These are phyloP conservation scores for Mormyrus proboscirostris DNA, from an alignment of 2,797 vertebrate genomes.

Conservation along the genomic window DNA sequence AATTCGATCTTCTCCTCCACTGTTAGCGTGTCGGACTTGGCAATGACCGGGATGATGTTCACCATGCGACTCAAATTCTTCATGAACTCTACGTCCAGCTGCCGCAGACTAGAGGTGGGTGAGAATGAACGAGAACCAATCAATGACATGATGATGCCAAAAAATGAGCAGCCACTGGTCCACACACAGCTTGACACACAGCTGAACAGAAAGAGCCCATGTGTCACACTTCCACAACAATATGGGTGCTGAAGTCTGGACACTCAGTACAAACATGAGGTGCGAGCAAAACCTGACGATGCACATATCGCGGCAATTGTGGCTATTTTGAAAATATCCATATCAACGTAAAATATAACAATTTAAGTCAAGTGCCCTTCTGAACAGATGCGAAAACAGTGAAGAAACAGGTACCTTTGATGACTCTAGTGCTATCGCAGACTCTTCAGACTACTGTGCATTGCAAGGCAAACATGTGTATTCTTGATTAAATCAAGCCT, in stretches of 20 bases:
- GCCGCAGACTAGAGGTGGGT: slow-evolving; percentile 59
- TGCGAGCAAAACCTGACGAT: neutral
- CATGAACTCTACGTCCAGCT: slow-evolving; percentile 92
- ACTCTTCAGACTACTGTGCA: neutral
- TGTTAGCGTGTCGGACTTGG: slow-evolving; percentile 94
- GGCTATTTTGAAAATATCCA: neutral
- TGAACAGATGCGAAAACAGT: neutral
- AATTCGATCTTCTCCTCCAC: slow-evolving; percentile 74
- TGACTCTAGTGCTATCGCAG: neutral
- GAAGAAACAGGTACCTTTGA: neutral
- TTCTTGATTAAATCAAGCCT: neutral
- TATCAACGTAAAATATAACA: neutral
- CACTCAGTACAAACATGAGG: neutral
- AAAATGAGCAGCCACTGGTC: neutral
- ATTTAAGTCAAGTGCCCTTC: neutral
- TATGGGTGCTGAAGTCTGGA: neutral
- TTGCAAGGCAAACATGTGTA: neutral
- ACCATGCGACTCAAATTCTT: slow-evolving; percentile 91
- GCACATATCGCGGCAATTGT: neutral
- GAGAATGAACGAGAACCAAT: neutral
- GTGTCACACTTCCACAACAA: neutral
- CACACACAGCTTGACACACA: neutral
- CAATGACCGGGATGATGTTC: slow-evolving; percentile 92
- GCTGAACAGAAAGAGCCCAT: neutral
- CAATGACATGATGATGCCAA: neutral